A percentile compares a stretch with the other conserved stretches of the same genome.
Conservation (phyloP, 2,797 vertebrate genomes). For the Pteropus rufus region DNA sequence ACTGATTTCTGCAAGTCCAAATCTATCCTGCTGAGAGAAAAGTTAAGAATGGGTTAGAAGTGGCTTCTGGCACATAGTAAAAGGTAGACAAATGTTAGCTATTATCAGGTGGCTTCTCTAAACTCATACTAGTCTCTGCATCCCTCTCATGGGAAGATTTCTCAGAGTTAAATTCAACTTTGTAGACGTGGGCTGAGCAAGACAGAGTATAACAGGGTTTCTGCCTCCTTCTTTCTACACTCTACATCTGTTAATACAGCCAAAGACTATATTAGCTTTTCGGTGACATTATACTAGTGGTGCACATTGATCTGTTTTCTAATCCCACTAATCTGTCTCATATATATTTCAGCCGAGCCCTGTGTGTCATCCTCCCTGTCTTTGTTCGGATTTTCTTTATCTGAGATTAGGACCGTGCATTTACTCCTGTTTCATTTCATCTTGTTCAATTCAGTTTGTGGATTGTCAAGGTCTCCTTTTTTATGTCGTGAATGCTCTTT, state of each 20-base stretch:
- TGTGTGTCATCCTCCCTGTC: background rate
- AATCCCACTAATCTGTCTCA: background rate
- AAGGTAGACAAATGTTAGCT: background rate
- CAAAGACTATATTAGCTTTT: background rate
- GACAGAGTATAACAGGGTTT: background rate
- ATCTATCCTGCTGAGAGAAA: background rate
- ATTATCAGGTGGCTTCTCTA: background rate
- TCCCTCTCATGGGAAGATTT: background rate
- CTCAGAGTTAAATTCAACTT: background rate
- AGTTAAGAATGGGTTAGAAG: background rate
- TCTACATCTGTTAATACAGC: background rate
- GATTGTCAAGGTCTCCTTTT: slow-evolving; percentile 36
- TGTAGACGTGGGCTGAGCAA: background rate
- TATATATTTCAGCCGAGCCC: background rate
- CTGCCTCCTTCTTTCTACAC: background rate
- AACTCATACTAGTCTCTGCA: background rate
- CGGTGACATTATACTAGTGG: background rate
- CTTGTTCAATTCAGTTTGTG: slow-evolving; percentile 36
- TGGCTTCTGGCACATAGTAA: background rate
- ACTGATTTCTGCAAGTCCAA: background rate
- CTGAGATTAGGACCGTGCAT: slow-evolving; percentile 15
- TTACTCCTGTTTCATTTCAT: slow-evolving; percentile 58
- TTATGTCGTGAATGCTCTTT: slow-evolving; percentile 55
- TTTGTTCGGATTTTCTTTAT: slow-evolving; percentile 64
- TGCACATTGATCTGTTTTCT: background rate